Evolutionary conservation across 1,140 invertebrate genomes (phyloP).

Genomic region (Neotoxoptera formosana): DNA sequence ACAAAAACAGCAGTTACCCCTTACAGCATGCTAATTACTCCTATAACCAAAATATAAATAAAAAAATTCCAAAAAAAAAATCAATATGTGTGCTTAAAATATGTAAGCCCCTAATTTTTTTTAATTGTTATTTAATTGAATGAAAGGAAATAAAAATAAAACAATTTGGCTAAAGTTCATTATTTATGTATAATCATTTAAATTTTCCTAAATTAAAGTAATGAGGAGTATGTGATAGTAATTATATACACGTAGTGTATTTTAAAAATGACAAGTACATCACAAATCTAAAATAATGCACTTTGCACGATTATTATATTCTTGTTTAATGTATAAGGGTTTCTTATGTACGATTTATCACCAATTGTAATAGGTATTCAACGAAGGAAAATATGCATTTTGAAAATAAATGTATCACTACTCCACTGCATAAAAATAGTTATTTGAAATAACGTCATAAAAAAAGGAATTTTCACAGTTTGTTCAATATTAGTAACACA

Average conservation of each 20-base stretch:
- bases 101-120: background rate
- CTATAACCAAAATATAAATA: background rate
- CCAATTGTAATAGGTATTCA: background rate
- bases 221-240: background rate
- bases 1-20: constrained; percentile 1
- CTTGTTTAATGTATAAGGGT: background rate
- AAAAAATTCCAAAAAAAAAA: background rate
- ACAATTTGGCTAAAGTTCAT: background rate
- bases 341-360: background rate
- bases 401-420: background rate
- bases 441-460: background rate
- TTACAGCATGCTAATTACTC: background rate
- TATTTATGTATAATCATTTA: background rate
- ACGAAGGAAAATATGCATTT: background rate
- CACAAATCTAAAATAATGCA: background rate
- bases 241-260: background rate
- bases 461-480: background rate
- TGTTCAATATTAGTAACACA: background rate
- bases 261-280: background rate
- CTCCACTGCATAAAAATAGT: background rate
- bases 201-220: background rate
- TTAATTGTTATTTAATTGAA: background rate
- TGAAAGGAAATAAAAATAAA: background rate
- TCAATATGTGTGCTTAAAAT: background rate
- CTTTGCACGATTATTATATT: background rate